phyloP scores from a whole-genome alignment of 2,113 vertebrate species.

The Sardina pilchardus region DNA sequence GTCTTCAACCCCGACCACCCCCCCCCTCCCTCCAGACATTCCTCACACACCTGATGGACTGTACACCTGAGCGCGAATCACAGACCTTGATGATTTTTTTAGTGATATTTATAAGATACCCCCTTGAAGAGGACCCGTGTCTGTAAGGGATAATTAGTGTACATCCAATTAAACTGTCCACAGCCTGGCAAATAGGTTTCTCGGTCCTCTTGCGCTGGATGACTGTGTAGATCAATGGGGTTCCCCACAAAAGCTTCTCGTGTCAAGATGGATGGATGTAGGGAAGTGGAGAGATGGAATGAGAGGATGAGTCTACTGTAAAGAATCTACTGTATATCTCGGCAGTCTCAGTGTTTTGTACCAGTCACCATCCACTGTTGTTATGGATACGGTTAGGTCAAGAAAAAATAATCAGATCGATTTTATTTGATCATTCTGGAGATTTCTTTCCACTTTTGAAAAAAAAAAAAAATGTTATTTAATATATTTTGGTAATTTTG shows the following conservation, averaged over 20 bases:
- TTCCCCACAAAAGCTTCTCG: background rate
- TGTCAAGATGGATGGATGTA: background rate
- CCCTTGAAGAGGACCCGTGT: constrained; percentile 18
- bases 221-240: background rate
- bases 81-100: constrained; percentile 34
- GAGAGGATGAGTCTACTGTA: background rate
- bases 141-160: background rate
- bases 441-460: constrained; percentile 37
- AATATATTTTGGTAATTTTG: constrained; percentile 45
- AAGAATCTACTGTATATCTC: background rate
- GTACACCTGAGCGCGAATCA: constrained; percentile 29
- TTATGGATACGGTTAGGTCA: constrained; percentile 32
- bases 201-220: background rate
- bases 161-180: constrained; percentile 17
- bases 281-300: background rate
- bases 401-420: constrained; percentile 28
- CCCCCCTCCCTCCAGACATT: constrained; percentile 44
- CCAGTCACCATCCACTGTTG: background rate
- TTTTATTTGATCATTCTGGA: constrained; percentile 41
- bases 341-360: constrained; percentile 1
- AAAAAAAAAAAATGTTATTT: constrained; percentile 26
- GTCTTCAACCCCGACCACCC: background rate
- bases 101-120: constrained; percentile 36
- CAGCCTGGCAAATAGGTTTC: constrained; percentile 31
- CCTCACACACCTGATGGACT: constrained; percentile 44